Percentiles rank a stretch among this genome's conserved stretches.
These are phyloP conservation scores for Ophraella communa DNA, from an alignment of 2,888 invertebrate genomes.

Conservation along the genomic window DNA sequence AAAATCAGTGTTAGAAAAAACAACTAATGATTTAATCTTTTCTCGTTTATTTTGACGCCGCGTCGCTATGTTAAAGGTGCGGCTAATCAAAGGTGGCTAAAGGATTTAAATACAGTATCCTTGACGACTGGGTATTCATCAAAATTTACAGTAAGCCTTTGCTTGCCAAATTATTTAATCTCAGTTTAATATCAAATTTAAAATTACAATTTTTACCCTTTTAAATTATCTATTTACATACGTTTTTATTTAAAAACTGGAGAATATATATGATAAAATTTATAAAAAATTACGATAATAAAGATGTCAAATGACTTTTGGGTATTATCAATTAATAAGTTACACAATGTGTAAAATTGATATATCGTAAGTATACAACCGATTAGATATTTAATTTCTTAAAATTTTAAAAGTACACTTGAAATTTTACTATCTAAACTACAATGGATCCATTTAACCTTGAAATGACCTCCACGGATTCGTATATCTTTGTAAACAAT, in stretches of 20 bases:
- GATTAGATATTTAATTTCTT: background rate
- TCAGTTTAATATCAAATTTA: no score
- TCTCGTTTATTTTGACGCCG: constrained; percentile 23
- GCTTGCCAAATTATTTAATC: constrained; percentile 10
- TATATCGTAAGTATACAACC: background rate
- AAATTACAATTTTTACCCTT: no score
- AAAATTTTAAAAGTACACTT: background rate
- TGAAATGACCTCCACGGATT: background rate
- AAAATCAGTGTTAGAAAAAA: background rate
- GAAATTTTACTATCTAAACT: background rate
- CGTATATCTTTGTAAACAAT: no score
- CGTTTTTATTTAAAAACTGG: no score
- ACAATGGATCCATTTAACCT: background rate
- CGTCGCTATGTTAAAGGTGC: no score
- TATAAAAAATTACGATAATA: no score
- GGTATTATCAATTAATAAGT: background rate
- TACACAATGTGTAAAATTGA: background rate
- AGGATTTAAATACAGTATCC: constrained; percentile 5
- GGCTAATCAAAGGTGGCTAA: background rate
- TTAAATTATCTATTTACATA: no score
- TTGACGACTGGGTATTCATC: constrained; percentile 2
- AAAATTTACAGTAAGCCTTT: background rate
- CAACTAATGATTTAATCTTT: constrained; percentile 11
- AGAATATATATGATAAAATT: no score
- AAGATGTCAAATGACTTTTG: no score